Evolutionary conservation across 2,797 vertebrate genomes (phyloP).

Genomic region (Siniperca undulata): DNA sequence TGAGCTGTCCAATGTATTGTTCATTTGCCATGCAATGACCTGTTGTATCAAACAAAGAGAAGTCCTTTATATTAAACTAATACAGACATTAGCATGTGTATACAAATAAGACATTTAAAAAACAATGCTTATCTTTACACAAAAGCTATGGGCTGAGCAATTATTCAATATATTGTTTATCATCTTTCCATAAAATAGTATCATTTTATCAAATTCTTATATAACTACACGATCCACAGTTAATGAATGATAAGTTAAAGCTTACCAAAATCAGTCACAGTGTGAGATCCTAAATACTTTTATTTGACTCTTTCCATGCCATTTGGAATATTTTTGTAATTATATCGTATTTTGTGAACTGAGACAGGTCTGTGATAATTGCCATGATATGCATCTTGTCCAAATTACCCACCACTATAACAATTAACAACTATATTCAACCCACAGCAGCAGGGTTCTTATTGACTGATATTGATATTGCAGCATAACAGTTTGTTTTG

Average conservation of each 20-base stretch:
- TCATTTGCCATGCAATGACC: conserved; percentile 91
- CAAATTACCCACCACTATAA: neutral
- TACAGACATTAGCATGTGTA: neutral
- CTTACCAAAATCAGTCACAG: neutral
- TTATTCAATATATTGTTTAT: neutral
- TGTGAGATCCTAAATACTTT: neutral
- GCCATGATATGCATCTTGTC: neutral
- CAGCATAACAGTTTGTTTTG: neutral
- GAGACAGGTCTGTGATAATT: neutral
- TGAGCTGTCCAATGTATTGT: conserved; percentile 91
- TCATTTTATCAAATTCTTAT: neutral
- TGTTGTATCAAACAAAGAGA: conserved; percentile 68
- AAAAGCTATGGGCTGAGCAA: neutral
- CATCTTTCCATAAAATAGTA: neutral
- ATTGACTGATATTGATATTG: neutral
- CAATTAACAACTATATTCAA: neutral
- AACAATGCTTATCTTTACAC: neutral
- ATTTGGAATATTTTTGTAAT: neutral
- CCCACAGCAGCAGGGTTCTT: neutral
- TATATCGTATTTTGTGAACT: neutral
- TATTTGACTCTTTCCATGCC: neutral
- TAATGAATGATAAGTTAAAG: neutral
- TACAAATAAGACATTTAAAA: neutral
- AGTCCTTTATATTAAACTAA: neutral
- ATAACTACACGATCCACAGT: neutral